Evolutionary conservation across 2,888 invertebrate species (phyloP).

Genomic region (Polydrusus tereticollis): DNA sequence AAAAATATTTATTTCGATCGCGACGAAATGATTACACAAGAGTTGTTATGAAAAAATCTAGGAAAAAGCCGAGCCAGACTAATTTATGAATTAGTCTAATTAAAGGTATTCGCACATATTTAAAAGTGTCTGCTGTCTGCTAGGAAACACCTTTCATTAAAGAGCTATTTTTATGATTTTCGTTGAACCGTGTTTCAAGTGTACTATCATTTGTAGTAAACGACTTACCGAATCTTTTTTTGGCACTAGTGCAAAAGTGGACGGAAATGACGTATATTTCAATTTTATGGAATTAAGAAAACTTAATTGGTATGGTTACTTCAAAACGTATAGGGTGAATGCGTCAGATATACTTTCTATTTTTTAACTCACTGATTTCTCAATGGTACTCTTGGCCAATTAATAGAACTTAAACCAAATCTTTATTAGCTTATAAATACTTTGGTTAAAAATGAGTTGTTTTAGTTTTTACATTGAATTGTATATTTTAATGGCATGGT

Average conservation of each 20-base stretch:
- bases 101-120: conserved; percentile 40
- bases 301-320: background rate
- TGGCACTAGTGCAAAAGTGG: conserved; percentile 26
- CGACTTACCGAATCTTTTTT: conserved; percentile 20
- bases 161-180: conserved; percentile 43
- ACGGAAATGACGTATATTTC: conserved; percentile 28
- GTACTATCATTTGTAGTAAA: conserved; percentile 48
- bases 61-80: conserved; percentile 3
- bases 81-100: conserved; percentile 36
- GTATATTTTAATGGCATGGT: too few relatives aligned
- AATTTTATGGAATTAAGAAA: background rate
- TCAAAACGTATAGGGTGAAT: too few relatives aligned
- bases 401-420: too few relatives aligned
- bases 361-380: too few relatives aligned
- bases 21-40: too few relatives aligned
- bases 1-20: too few relatives aligned
- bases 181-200: conserved; percentile 23
- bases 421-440: too few relatives aligned
- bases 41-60: background rate
- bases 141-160: conserved; percentile 49
- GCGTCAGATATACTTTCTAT: too few relatives aligned
- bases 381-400: too few relatives aligned
- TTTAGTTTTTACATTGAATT: too few relatives aligned
- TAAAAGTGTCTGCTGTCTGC: conserved; percentile 37
- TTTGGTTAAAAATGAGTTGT: too few relatives aligned